Percentiles rank a stretch among this genome's conserved stretches.
Conservation (phyloP, 2,888 invertebrate species). For the Lacanobia oleracea region DNA sequence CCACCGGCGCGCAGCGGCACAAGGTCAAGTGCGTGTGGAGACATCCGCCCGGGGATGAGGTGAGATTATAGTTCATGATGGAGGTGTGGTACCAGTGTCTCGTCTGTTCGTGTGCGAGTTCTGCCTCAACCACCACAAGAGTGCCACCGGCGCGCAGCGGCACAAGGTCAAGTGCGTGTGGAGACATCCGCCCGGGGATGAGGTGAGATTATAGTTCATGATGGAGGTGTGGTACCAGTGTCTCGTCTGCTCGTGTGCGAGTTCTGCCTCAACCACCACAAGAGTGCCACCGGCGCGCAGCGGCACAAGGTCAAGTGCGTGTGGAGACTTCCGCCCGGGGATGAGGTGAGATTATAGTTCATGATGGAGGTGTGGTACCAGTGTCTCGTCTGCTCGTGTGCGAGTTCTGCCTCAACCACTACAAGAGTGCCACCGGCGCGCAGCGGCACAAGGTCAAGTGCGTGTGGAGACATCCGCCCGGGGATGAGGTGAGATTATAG, state of each 20-base stretch:
- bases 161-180: conserved; percentile 95
- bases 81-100: conserved; percentile 99
- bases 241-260: conserved; percentile 99
- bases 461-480: conserved; percentile 98
- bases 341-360: conserved; percentile 88
- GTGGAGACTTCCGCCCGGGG: conserved; percentile 97
- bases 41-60: conserved; percentile 94
- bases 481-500: conserved; percentile 78
- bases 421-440: conserved; percentile 96
- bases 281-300: conserved; percentile 95
- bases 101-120: conserved; percentile 99
- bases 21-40: conserved; percentile 98
- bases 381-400: conserved; percentile 98
- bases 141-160: conserved; percentile 95
- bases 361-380: conserved; percentile 99
- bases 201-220: no score
- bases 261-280: conserved; percentile 98
- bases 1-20: conserved; percentile 96
- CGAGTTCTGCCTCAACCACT: conserved; percentile 98
- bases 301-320: conserved; percentile 98
- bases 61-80: conserved; percentile 94
- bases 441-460: conserved; percentile 97
- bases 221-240: conserved; percentile 98
- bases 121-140: conserved; percentile 98
- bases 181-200: no score